Conservation (phyloP, 2,113 vertebrate genomes). For the Fulica atra region DNA sequence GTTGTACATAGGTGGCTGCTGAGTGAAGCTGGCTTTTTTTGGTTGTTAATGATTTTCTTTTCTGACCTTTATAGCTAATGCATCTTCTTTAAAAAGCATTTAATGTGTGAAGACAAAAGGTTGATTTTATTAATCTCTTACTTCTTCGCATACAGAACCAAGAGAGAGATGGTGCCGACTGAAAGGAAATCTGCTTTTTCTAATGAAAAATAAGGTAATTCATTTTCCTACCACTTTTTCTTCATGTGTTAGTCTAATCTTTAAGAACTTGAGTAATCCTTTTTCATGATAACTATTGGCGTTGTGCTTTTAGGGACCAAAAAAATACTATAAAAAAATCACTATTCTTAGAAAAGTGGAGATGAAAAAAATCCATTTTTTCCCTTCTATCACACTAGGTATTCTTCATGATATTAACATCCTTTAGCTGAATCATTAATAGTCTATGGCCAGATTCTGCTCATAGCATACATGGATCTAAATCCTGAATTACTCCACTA, state of each 20-base stretch:
- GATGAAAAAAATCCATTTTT: not conserved
- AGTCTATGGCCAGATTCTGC: not conserved
- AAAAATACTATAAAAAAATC: not conserved
- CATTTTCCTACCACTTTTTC: not conserved
- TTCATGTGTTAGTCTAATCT: not conserved
- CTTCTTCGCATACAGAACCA: slow-evolving; percentile 70
- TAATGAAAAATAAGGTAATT: slow-evolving; percentile 80
- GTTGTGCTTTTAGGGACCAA: slow-evolving; percentile 6
- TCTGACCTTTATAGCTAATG: slow-evolving; percentile 75
- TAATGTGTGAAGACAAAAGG: slow-evolving; percentile 61
- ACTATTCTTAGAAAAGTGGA: not conserved
- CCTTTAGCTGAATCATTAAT: not conserved
- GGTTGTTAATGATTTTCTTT: slow-evolving; percentile 67
- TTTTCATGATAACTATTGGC: not conserved
- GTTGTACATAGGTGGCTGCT: slow-evolving; percentile 39
- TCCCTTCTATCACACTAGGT: not conserved
- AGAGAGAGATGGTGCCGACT: slow-evolving; percentile 77
- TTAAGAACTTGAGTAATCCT: not conserved
- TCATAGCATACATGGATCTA: not conserved
- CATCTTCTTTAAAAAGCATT: slow-evolving; percentile 66
- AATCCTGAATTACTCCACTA: not conserved
- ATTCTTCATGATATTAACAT: not conserved
- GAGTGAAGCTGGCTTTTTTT: slow-evolving; percentile 42
- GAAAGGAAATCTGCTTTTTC: slow-evolving; percentile 71
- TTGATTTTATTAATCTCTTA: slow-evolving; percentile 70